Base-by-base conservation (phyloP, 2,113 vertebrate species). In the Pollimyrus isidori region DNA sequence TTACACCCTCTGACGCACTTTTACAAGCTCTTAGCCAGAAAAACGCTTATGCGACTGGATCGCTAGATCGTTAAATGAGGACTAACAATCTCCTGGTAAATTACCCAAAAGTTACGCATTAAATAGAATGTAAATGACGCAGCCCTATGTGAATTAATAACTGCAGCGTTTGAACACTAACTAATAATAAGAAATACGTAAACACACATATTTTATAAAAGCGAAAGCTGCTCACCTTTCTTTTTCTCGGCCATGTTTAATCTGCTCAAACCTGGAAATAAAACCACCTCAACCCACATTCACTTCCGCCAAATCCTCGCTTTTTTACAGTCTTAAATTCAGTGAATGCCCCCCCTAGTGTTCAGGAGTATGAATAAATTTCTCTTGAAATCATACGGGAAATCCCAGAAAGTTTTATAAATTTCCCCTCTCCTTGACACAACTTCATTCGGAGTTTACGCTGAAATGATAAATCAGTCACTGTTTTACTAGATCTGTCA, bases 231-330 rank as follows among this genome's bases (percentile, higher is more conserved):
- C 93, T 89, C 89, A 92, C 93, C 93, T 90, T 90, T 91, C 69
- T 89, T 90, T 86, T 89, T 91, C 42, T 90, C 92, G 5, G 92
- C 90, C 93, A 93, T 93, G 84, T 91, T 91, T 53, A 13, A 35
- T 53, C 5, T 50, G 39, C 10, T 10, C 21, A 15, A 58, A 85
- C 73, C 88, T 21, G 88, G 88, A 85, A 42, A 35, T 56, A 56
- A 69, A 73, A 19, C 65, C 13, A 3, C n/a, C 1, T 2, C 4
- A 13, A 50, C 65, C 23, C 5, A n/a, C 45, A 19, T 5, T 4
- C 45, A 46, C 58, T 88, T 88, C 87, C 87, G 23, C 15, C 5
- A 2, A 11, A 26, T 35, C 26, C 45, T 86, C n/a, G 90, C 62
- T 69, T 91, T 90, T 89, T 49, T 88, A 52, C 89, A 89, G 89